Evolutionary conservation across 2,797 vertebrate genomes (phyloP).

Genomic region (Microtus obscurus): DNA sequence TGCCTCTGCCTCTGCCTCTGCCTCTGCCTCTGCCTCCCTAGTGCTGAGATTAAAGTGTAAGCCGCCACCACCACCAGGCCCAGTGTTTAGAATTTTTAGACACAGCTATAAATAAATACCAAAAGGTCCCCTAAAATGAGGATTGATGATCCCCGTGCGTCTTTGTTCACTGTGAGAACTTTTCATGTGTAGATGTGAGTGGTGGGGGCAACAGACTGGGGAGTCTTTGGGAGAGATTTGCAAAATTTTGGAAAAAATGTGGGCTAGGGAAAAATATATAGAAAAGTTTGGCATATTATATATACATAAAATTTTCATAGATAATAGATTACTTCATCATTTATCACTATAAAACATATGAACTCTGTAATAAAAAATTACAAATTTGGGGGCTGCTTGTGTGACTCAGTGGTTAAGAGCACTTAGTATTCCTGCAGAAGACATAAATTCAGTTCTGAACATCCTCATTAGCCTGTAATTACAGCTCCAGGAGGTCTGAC

Average conservation of each 20-base stretch:
- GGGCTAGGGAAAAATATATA: neutral
- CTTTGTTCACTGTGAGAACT: slow-evolving; percentile 23
- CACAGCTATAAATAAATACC: neutral
- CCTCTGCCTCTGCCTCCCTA: no score
- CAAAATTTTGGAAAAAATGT: neutral
- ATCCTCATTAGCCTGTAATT: neutral
- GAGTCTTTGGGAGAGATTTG: neutral
- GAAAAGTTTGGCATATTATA: neutral
- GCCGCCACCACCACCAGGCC: no score
- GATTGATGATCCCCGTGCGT: neutral
- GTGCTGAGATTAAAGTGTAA: no score
- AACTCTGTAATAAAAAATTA: neutral
- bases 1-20: no score
- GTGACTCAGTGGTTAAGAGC: neutral
- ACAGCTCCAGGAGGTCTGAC: neutral
- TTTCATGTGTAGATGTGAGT: neutral
- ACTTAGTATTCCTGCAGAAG: neutral
- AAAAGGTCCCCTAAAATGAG: neutral
- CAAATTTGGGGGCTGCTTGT: neutral
- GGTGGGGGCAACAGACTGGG: neutral
- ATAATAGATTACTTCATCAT: neutral
- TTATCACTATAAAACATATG: neutral
- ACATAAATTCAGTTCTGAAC: neutral
- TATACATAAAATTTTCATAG: neutral
- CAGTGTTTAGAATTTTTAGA: slow-evolving; percentile 36